Conservation (phyloP, 2,797 vertebrate species). For the Hapalemur alaotrensis region DNA sequence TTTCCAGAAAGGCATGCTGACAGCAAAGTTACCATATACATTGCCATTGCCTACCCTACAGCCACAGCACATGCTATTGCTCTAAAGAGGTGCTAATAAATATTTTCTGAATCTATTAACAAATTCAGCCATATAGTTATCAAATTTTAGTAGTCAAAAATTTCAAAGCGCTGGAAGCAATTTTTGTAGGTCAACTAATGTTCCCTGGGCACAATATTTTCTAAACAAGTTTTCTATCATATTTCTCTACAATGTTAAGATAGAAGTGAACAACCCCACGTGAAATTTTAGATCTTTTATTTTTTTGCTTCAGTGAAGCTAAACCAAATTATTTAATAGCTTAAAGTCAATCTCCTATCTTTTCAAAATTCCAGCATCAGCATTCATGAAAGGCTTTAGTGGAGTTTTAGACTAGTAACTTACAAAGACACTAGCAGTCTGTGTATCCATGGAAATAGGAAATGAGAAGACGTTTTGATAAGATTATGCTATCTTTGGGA, state of each 20-base stretch:
- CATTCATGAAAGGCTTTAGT: conserved; percentile 63
- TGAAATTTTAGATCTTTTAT: conserved; percentile 37
- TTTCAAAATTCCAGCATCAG: conserved; percentile 69
- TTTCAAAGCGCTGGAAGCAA: conserved; percentile 43
- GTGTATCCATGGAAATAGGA: conserved; percentile 66
- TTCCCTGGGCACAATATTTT: conserved; percentile 27
- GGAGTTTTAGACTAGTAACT: conserved; percentile 47
- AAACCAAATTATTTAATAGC: conserved; percentile 72
- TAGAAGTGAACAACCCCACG: conserved; percentile 50
- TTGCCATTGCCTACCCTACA: background rate
- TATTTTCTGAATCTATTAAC: conserved; percentile 57
- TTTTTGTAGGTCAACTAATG: conserved; percentile 52
- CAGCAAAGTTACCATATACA: background rate
- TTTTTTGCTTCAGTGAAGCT: conserved; percentile 70
- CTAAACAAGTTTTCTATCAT: conserved; percentile 54
- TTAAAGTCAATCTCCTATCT: conserved; percentile 64
- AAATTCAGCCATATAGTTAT: conserved; percentile 42
- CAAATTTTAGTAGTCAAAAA: conserved; percentile 42
- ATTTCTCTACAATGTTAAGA: conserved; percentile 60
- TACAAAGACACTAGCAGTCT: conserved; percentile 34
- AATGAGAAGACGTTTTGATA: conserved; percentile 61
- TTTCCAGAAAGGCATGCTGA: background rate
- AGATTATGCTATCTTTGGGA: conserved; percentile 75
- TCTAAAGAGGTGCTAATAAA: conserved; percentile 12
- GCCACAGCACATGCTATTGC: background rate